Conservation (phyloP, 1,140 invertebrate species). For the Tetranychus cinnabarinus region DNA sequence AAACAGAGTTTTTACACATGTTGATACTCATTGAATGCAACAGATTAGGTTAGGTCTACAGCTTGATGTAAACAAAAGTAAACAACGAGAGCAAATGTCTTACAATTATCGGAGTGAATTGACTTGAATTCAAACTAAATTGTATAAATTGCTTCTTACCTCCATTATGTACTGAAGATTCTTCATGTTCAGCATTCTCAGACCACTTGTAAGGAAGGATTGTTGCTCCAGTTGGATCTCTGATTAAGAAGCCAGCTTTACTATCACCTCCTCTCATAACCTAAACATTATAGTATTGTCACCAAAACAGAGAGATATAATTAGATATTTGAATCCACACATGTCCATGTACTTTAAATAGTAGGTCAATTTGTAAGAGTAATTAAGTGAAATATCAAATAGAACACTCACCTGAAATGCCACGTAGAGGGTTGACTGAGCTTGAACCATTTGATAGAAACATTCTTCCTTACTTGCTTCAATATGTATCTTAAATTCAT, state of each 20-base stretch:
- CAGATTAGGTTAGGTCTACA: too few relatives aligned
- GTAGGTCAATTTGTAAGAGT: background rate
- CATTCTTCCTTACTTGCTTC: constrained; percentile 83
- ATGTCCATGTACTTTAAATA: background rate
- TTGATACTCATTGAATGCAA: too few relatives aligned
- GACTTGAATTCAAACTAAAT: too few relatives aligned
- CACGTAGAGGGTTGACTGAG: constrained; percentile 72
- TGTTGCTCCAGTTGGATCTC: constrained; percentile 52
- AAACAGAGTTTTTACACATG: too few relatives aligned
- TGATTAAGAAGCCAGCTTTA: constrained; percentile 68
- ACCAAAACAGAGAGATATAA: background rate
- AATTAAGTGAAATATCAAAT: background rate
- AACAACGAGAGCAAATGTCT: too few relatives aligned
- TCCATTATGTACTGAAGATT: constrained; percentile 30
- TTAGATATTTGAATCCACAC: background rate
- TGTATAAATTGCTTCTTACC: background rate
- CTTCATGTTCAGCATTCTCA: constrained; percentile 59
- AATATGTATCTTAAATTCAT: constrained; percentile 53
- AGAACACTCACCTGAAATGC: constrained; percentile 49
- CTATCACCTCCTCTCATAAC: constrained; percentile 62
- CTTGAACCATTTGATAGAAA: constrained; percentile 74
- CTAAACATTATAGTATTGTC: constrained; percentile 10
- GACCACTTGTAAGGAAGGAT: constrained; percentile 75
- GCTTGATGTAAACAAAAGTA: too few relatives aligned
- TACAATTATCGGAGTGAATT: too few relatives aligned